Percentiles rank a stretch among this genome's conserved stretches.
These are phyloP conservation scores for Pristionchus maxplancki DNA, from an alignment of 2,888 invertebrate genomes.

Conservation along the genomic window DNA sequence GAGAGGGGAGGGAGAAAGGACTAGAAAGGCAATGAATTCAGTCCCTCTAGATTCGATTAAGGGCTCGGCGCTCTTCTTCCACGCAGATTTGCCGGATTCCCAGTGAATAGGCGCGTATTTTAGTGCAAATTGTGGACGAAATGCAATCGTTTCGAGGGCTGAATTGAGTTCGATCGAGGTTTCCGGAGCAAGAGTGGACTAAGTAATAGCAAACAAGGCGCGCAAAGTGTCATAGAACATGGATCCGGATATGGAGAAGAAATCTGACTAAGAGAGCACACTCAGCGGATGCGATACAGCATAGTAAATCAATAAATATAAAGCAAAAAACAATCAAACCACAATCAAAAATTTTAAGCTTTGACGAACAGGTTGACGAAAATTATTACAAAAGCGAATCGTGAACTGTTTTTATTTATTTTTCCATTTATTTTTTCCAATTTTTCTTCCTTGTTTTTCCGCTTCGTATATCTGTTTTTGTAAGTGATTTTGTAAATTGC, in stretches of 20 bases:
- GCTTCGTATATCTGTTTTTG: neutral
- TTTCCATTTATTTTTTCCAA: neutral
- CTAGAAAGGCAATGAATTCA: conserved; percentile 38
- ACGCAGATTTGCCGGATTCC: conserved; percentile 23
- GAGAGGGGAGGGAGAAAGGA: conserved; percentile 28
- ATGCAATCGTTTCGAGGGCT: neutral
- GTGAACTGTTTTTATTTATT: neutral
- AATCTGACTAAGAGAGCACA: neutral
- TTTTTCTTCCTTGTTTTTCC: neutral
- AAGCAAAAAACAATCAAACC: neutral
- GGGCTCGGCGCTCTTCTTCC: conserved; percentile 23
- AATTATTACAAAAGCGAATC: neutral
- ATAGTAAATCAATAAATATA: neutral
- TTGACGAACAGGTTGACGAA: neutral
- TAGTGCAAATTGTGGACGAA: conserved; percentile 27
- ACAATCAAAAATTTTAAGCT: neutral
- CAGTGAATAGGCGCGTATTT: conserved; percentile 29
- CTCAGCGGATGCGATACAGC: neutral
- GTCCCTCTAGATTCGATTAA: conserved; percentile 33
- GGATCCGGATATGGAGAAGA: conserved; percentile 22
- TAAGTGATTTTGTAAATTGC: neutral
- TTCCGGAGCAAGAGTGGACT: neutral
- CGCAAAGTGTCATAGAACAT: conserved; percentile 40
- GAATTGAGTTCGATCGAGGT: conserved; percentile 8
- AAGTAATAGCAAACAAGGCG: conserved; percentile 40